Evolutionary conservation across 1,140 invertebrate genomes (phyloP), one percentile per base, ranked within the genome.

Genomic region (Solen grandis): DNA sequence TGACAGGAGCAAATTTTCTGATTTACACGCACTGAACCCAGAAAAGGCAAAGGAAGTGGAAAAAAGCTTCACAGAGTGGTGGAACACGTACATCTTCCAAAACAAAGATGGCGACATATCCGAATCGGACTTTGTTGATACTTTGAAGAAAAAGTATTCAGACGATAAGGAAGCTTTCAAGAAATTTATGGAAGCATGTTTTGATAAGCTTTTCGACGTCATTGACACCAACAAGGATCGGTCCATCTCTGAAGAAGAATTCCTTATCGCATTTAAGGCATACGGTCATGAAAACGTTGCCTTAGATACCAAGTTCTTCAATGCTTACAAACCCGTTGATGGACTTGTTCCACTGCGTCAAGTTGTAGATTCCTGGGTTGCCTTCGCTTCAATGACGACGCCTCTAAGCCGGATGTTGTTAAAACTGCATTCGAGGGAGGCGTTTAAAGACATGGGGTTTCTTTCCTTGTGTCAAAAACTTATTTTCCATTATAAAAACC

Each of bases 161-260:
- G 52, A 66, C 14, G 83, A 86, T 50, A 86, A 83, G 46, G 63
- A 19, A 4, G 72, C 59, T 5, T 86, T 80, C 55, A 57, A 19
- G 0, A n/a, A 25, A 8, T 55, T 65, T 22, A 86, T 86, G 68
- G 27, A 68, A 14, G 31, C 63, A 22, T 86, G 85, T 33, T 86
- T 84, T 63, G 72, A 86, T 25, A 72, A 5, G 1, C 63, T 86
- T 27, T 86, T 86, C 62, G 81, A 84, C 52, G 85, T 86, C 27
- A 86, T 86, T 22, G 85, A 86, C 31, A 86, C 85, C 13, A 86
- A 86, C 63, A 81, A 86, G 52, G 85, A 86, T 38, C 73, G 83
- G 38, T 83, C 85, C 2, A 86, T 86, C 33, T 82, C 82, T 33
- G 41, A 83, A 16, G 72, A 82, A 0, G 85, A 86, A 55, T 86